Conservation (phyloP, 2,888 invertebrate genomes). For the Morpho deidamia region DNA sequence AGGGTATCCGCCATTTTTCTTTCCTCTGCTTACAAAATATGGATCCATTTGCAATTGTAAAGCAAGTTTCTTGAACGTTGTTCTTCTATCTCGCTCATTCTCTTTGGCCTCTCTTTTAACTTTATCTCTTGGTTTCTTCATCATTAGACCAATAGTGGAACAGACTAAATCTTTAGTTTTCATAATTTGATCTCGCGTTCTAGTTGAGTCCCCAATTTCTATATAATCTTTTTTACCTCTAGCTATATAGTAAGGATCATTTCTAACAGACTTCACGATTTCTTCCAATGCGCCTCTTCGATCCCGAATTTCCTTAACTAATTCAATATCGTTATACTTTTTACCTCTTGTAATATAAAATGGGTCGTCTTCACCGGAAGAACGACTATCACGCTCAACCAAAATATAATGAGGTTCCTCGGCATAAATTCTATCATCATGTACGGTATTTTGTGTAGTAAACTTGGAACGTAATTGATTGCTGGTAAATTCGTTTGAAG, state of each 20-base stretch:
- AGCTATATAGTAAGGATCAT: constrained; percentile 73
- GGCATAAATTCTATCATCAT: constrained; percentile 63
- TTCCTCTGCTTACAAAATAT: constrained; percentile 66
- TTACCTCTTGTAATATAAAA: constrained; percentile 62
- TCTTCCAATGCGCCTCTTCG: constrained; percentile 64
- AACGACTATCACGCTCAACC: constrained; percentile 64
- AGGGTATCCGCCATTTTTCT: constrained; percentile 40
- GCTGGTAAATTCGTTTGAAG: constrained; percentile 6
- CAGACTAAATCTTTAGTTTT: constrained; percentile 61
- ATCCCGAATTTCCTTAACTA: constrained; percentile 45
- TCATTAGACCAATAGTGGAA: constrained; percentile 47
- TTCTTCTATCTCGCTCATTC: constrained; percentile 57
- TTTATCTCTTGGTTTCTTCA: constrained; percentile 35
- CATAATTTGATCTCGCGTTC: constrained; percentile 32
- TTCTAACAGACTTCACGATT: constrained; percentile 65
- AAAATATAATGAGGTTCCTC: constrained; percentile 76
- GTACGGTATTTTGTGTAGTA: constrained; percentile 44
- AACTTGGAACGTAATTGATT: constrained; percentile 27
- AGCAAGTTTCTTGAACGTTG: constrained; percentile 59
- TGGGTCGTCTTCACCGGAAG: constrained; percentile 61
- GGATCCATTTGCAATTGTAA: constrained; percentile 65
- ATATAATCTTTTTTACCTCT: constrained; percentile 67
- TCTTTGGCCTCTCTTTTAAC: constrained; percentile 52
- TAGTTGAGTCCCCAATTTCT: constrained; percentile 33
- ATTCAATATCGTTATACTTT: constrained; percentile 41